These are phyloP conservation scores for Magallana angulata DNA, from an alignment of 1,140 invertebrate genomes.

Conservation along the genomic window DNA sequence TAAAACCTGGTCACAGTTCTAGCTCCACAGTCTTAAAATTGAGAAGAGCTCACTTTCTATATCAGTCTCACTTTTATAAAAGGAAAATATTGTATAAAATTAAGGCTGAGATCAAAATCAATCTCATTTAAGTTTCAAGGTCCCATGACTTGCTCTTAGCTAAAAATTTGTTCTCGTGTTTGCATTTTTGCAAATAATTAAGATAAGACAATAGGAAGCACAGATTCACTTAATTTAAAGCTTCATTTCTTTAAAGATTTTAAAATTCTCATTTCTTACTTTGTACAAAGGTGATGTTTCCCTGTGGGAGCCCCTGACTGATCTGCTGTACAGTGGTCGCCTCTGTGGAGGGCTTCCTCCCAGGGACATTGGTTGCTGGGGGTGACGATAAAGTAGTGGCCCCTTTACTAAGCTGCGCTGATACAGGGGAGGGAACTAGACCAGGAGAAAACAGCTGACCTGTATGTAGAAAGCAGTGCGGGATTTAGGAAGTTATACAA, in stretches of 20 bases:
- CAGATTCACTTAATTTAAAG: no score
- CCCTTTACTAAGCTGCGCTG: neutral
- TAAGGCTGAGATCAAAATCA: no score
- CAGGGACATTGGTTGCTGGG: slow-evolving; percentile 57
- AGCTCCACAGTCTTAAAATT: neutral
- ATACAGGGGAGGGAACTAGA: slow-evolving; percentile 34
- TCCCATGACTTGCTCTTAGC: no score
- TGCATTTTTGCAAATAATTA: no score
- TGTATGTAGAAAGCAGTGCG: slow-evolving; percentile 20
- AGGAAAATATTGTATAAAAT: no score
- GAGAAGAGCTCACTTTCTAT: no score
- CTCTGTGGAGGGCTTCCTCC: slow-evolving; percentile 62
- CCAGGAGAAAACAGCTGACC: slow-evolving; percentile 56
- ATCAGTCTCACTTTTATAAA: no score
- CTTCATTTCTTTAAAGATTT: no score
- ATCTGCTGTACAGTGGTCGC: slow-evolving; percentile 59
- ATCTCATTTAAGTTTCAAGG: no score
- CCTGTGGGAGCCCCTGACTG: slow-evolving; percentile 48
- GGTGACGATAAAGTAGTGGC: slow-evolving; percentile 38
- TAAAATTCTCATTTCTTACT: slow-evolving; percentile 39
- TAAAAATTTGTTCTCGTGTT: no score
- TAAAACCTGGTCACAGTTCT: neutral
- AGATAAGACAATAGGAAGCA: no score
- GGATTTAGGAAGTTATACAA: neutral
- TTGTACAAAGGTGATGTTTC: slow-evolving; percentile 63